These are phyloP conservation scores for Halisarca cf. caerulea DNA, from an alignment of 37 sponge, comb jelly and placozoan genomes.

Conservation along the genomic window DNA sequence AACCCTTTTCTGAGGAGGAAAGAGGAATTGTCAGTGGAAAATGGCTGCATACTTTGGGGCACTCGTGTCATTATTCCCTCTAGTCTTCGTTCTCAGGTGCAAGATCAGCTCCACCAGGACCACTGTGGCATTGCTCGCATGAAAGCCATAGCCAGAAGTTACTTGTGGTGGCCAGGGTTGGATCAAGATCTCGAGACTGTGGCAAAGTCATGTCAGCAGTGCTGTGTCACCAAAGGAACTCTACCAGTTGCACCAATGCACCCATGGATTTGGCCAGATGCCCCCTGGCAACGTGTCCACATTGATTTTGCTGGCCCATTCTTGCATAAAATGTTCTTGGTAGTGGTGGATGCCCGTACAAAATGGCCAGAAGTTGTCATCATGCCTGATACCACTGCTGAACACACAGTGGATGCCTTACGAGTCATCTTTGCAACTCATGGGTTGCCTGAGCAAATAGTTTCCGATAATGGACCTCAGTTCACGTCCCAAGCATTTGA, in stretches of 20 bases:
- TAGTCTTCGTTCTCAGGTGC: not conserved
- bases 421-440: constrained; percentile 8
- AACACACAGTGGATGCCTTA: no score
- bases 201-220: not conserved
- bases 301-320: constrained; percentile 33
- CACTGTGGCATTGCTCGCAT: constrained; percentile 29
- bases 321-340: not conserved
- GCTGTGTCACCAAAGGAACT: not conserved
- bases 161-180: constrained; percentile 43
- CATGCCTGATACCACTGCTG: not conserved
- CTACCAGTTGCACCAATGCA: not conserved
- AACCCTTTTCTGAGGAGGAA: constrained; percentile 20
- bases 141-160: constrained; percentile 36
- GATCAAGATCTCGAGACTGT: constrained; percentile 10
- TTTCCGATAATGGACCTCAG: constrained; percentile 21
- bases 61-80: constrained; percentile 36
- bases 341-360: constrained; percentile 14
- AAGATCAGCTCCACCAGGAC: not conserved
- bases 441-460: constrained; percentile 7
- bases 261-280: not conserved
- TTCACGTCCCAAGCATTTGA: not conserved
- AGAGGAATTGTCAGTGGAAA: constrained; percentile 33
- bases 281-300: constrained; percentile 1
- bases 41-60: constrained; percentile 51
- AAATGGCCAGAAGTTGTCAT: constrained; percentile 20